A percentile compares a stretch with the other conserved stretches of the same genome.
phyloP scores from a whole-genome alignment of 2,888 invertebrate genomes.

The Heliconius charithonia region DNA sequence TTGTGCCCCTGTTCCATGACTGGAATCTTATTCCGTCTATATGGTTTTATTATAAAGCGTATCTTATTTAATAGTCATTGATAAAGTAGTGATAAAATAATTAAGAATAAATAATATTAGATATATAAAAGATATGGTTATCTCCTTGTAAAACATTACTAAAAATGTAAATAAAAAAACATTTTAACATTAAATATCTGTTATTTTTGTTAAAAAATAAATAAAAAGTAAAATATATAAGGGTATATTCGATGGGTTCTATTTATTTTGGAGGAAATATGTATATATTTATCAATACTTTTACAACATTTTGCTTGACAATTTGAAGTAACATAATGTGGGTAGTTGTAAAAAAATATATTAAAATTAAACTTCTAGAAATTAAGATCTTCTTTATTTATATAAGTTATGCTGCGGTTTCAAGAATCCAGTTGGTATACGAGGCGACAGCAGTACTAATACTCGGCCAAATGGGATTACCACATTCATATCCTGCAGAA shows the following conservation, averaged over 20 bases:
- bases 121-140: background rate
- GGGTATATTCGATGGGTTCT: too few relatives aligned
- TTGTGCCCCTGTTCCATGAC: too few relatives aligned
- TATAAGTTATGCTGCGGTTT: background rate
- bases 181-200: too few relatives aligned
- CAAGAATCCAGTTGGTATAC: conserved; percentile 44
- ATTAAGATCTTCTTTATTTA: background rate
- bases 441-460: conserved; percentile 66
- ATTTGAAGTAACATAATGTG: too few relatives aligned
- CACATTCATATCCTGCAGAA: conserved; percentile 72
- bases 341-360: too few relatives aligned
- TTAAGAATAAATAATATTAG: background rate
- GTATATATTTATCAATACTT: too few relatives aligned
- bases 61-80: background rate
- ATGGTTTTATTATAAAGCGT: background rate
- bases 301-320: too few relatives aligned
- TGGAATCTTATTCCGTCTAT: too few relatives aligned
- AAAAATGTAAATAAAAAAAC: background rate
- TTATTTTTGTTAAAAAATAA: too few relatives aligned
- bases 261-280: too few relatives aligned
- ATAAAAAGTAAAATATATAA: too few relatives aligned
- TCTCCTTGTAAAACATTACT: background rate
- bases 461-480: conserved; percentile 67
- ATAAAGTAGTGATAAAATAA: too few relatives aligned
- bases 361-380: background rate